Evolutionary conservation across 1,140 invertebrate species (phyloP), one percentile per base, ranked within the genome.

Genomic region (Phymastichus coffea): DNA sequence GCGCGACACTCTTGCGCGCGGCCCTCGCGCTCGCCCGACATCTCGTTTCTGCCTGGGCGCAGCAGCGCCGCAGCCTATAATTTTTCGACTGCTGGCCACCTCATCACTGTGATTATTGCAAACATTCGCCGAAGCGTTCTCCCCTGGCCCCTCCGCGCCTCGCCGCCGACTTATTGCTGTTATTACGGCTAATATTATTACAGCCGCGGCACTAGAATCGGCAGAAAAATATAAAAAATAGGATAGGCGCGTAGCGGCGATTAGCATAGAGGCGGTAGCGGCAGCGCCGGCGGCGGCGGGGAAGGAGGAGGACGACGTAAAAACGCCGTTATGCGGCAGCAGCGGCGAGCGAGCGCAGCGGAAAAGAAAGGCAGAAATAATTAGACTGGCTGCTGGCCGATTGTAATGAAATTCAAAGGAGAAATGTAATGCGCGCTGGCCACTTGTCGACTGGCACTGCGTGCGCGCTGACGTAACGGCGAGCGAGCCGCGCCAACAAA

Each of bases 401-500:
- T 30, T 23, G 19, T 26, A 51, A 44, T 26, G 57, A 47, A 53
- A 41, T 53, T 38, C 15, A 38, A 59, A 35, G 43, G 59, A 59
- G 51, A 56, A 62, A 57, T 47, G 8, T 48, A n/a, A n/a, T n/a
- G 41, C 26, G 15, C 4, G 19, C n/a, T n/a, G n/a, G n/a, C n/a
- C n/a, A n/a, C n/a, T n/a, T n/a, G n/a, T n/a, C n/a, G n/a, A n/a
- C n/a, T n/a, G n/a, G n/a, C n/a, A n/a, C n/a, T n/a, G n/a, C n/a
- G 14, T 43, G 41, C 23, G 14, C 8, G 14, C 17, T 37, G 17
- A 35, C n/a, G 22, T 22, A 14, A 3, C 17, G 41, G 17, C 22
- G 20, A 19, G 19, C 58, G 55, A 46, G 49, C 57, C 63, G 65
- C 56, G 68, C 72, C 71, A 72, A 73, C 69, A 68, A 73, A 72